These are phyloP conservation scores for Ichneumoninae sp. DNA, from an alignment of 2,888 invertebrate genomes.

Conservation along the genomic window DNA sequence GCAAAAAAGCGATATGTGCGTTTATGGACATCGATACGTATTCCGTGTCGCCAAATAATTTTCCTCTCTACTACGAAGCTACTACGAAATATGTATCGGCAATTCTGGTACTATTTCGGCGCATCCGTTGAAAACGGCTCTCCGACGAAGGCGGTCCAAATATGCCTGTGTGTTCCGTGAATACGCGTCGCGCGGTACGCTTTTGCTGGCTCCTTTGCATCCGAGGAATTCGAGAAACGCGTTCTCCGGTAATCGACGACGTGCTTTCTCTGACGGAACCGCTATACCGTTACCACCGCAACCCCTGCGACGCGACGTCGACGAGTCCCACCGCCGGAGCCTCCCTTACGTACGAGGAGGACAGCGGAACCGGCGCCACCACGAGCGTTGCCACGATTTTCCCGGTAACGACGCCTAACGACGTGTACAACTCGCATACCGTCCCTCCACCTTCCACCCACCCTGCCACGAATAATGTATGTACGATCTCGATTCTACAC, in stretches of 20 bases:
- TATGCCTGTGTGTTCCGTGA: not conserved
- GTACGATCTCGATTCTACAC: not conserved
- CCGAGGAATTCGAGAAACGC: constrained; percentile 67
- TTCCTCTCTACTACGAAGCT: not conserved
- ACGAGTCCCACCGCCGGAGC: constrained; percentile 27
- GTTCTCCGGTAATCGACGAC: constrained; percentile 62
- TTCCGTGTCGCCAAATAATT: not conserved
- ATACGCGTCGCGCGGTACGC: constrained; percentile 16
- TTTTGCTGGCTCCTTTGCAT: constrained; percentile 38
- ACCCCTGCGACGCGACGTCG: constrained; percentile 30
- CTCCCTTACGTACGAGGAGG: constrained; percentile 50
- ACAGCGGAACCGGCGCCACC: constrained; percentile 42
- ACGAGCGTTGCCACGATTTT: constrained; percentile 43
- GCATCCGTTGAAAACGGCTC: not conserved
- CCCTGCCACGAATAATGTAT: not conserved
- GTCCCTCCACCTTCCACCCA: constrained; percentile 26
- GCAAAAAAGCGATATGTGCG: too few relatives aligned
- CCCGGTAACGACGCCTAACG: constrained; percentile 63
- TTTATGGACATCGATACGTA: not conserved
- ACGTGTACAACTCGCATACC: constrained; percentile 58
- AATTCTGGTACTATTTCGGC: not conserved
- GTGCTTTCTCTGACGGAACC: constrained; percentile 53
- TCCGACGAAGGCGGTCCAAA: not conserved
- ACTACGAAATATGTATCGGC: not conserved
- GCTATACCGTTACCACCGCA: constrained; percentile 23